phyloP scores from a whole-genome alignment of 2,113 vertebrate species.

The Apus apus region DNA sequence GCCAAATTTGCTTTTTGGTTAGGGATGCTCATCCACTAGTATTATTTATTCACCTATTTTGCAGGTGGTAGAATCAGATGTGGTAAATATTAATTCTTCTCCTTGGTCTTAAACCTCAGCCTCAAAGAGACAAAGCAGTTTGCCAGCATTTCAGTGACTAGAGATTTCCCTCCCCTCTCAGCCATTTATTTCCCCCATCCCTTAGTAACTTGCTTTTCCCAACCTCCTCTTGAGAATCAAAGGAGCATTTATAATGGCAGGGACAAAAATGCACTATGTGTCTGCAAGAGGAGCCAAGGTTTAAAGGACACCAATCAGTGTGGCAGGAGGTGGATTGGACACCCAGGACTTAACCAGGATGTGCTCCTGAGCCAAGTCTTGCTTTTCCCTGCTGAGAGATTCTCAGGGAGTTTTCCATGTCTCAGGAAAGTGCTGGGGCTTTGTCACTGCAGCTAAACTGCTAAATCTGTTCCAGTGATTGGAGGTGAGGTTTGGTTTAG shows the following conservation, averaged over 20 bases:
- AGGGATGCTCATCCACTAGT: not conserved
- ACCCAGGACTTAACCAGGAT: too few relatives aligned
- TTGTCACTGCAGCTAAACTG: not conserved
- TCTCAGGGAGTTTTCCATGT: not conserved
- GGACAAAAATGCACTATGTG: slow-evolving; percentile 63
- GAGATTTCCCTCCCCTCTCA: slow-evolving; percentile 28
- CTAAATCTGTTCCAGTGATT: not conserved
- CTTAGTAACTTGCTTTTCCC: not conserved
- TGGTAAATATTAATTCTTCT: not conserved
- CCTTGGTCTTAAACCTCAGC: not conserved
- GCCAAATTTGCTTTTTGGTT: not conserved
- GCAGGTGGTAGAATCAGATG: not conserved
- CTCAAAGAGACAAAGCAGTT: not conserved
- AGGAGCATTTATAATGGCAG: slow-evolving; percentile 59
- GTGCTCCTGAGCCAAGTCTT: not conserved
- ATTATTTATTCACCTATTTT: slow-evolving; percentile 25
- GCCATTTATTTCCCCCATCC: not conserved
- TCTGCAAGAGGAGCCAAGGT: slow-evolving; percentile 60
- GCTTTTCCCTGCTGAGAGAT: fast-evolving
- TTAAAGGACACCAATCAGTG: not conserved
- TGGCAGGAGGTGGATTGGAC: not conserved
- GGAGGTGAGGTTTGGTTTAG: not conserved
- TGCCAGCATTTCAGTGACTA: not conserved
- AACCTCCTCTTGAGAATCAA: slow-evolving; percentile 48
- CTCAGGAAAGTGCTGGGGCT: not conserved